Conservation (phyloP, 2,797 vertebrate species). For the Galaxias olidus region DNA sequence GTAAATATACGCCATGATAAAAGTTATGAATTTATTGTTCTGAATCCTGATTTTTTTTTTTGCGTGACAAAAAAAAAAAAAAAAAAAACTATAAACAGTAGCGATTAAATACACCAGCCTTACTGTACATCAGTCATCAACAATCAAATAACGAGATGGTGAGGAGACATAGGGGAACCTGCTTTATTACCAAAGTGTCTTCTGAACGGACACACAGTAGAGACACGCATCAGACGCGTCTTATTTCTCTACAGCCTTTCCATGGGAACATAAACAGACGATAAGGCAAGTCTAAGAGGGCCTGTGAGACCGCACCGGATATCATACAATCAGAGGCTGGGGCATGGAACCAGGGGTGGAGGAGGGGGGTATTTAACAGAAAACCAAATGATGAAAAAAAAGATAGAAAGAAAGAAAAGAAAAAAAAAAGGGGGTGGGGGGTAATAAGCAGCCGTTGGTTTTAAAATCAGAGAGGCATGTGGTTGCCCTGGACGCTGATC, state of each 20-base stretch:
- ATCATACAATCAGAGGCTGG: conserved; percentile 8
- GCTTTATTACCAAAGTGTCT: conserved; percentile 54
- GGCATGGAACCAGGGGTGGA: neutral
- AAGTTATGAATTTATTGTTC: too few species aligned
- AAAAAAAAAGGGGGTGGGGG: conserved; percentile 2
- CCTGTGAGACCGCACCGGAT: neutral
- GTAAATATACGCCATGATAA: too few species aligned
- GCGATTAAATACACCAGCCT: too few species aligned
- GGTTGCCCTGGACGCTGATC: conserved; percentile 96
- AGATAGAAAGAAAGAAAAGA: conserved; percentile 29
- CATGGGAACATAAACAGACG: conserved; percentile 17
- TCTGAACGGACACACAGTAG: conserved; percentile 13
- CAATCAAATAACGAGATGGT: neutral
- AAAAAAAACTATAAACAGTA: too few species aligned
- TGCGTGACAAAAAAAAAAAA: too few species aligned
- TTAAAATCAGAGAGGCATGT: conserved; percentile 93
- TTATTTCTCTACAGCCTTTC: conserved; percentile 11
- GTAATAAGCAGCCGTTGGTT: conserved; percentile 28
- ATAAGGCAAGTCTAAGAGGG: neutral
- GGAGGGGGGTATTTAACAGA: neutral
- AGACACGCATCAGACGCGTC: neutral
- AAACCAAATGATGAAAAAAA: conserved; percentile 9
- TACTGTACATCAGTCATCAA: neutral
- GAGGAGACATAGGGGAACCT: conserved; percentile 11
- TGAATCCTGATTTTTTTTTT: too few species aligned